These are phyloP conservation scores for Halcyon malimbica DNA, from an alignment of 2,113 vertebrate genomes.

Conservation along the genomic window DNA sequence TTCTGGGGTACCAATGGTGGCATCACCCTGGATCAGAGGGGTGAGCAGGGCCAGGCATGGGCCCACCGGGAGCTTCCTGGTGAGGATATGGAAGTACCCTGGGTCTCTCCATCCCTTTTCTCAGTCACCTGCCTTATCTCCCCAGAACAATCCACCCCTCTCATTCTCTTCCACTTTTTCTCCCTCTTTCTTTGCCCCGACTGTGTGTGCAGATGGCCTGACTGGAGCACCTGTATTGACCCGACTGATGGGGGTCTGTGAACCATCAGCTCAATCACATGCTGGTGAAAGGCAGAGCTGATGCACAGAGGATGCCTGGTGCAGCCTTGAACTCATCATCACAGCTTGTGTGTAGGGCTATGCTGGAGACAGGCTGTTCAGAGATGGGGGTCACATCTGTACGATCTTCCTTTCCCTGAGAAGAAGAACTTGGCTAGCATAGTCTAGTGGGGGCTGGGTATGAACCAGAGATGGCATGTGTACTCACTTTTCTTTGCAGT, in stretches of 20 bases:
- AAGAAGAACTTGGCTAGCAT: neutral
- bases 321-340: neutral
- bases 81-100: neutral
- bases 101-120: neutral
- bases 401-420: too few species aligned
- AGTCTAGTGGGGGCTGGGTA: fast-evolving
- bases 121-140: neutral
- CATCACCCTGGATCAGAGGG: neutral
- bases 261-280: neutral
- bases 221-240: neutral
- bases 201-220: neutral
- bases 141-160: neutral
- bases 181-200: neutral
- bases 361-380: neutral
- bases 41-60: neutral
- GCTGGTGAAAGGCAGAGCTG: neutral
- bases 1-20: neutral
- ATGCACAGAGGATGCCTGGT: too few species aligned
- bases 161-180: neutral
- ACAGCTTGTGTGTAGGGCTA: neutral
- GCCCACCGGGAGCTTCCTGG: neutral
- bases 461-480: neutral
- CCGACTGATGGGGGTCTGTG: neutral
- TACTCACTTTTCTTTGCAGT: neutral
- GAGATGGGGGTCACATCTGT: neutral